These are phyloP conservation scores for Drosophila atripex DNA, from an alignment of 2,888 invertebrate genomes.

Conservation along the genomic window DNA sequence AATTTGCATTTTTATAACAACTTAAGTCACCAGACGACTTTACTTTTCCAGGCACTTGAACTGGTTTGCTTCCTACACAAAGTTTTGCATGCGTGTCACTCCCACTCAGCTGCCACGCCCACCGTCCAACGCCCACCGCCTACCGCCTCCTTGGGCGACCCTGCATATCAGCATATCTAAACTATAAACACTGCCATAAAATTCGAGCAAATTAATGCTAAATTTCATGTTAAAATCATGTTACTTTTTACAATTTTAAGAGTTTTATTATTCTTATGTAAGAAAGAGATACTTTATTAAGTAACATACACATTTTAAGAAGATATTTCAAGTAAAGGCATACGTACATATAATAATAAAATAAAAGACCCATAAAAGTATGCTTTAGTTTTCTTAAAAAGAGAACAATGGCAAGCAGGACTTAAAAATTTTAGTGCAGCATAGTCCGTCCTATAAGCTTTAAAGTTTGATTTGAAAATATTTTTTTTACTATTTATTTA, in stretches of 20 bases:
- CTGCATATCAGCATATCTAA: slow-evolving; percentile 46
- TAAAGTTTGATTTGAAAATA: background rate
- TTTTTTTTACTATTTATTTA: too few species aligned
- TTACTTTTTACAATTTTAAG: background rate
- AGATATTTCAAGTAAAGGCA: background rate
- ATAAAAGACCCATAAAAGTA: background rate
- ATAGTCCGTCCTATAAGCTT: background rate
- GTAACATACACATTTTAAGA: background rate
- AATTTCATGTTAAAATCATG: background rate
- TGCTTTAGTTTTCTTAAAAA: background rate
- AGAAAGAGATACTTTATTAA: background rate
- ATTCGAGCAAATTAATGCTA: background rate
- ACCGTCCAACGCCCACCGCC: background rate
- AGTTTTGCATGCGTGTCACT: slow-evolving; percentile 52
- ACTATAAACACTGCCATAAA: slow-evolving; percentile 26
- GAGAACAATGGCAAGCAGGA: background rate
- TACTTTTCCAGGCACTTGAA: slow-evolving; percentile 59
- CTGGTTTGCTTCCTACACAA: slow-evolving; percentile 50
- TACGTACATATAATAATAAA: too few species aligned
- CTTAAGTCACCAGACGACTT: slow-evolving; percentile 61
- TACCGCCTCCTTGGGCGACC: background rate
- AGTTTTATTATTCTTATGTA: background rate
- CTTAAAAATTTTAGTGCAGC: too few species aligned
- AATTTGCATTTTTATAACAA: slow-evolving; percentile 69
- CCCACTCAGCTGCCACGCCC: slow-evolving; percentile 6